Evolutionary conservation across 2,797 vertebrate genomes (phyloP).

Genomic region (Vespertilio murinus): DNA sequence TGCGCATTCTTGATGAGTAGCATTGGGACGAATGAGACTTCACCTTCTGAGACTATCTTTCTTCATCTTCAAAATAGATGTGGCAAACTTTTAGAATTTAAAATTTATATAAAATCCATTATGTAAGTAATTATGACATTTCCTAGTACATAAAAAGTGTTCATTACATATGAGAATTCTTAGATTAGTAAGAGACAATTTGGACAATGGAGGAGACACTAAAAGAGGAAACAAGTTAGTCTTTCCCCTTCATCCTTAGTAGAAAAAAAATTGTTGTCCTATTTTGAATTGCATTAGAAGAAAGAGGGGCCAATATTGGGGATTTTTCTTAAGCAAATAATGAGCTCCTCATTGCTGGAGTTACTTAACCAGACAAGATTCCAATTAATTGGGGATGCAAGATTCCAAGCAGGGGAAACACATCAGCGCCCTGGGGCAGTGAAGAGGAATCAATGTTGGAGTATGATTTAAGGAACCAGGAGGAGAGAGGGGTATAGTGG

Average conservation of each 20-base stretch:
- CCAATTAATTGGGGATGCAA: neutral
- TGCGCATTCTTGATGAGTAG: neutral
- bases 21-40: neutral
- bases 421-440: constrained; percentile 68
- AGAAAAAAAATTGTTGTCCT: neutral
- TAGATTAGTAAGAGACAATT: neutral
- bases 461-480: neutral
- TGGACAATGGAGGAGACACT: neutral
- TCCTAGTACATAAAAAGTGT: neutral
- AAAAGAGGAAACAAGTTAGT: neutral
- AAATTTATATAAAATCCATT: neutral
- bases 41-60: neutral
- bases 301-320: neutral
- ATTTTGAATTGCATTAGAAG: neutral
- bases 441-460: neutral
- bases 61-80: neutral
- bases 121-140: neutral
- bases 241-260: neutral
- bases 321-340: neutral
- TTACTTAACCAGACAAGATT: neutral
- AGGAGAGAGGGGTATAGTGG: neutral
- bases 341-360: neutral
- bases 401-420: constrained; percentile 77
- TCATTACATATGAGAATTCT: neutral
- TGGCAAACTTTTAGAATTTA: neutral